Evolutionary conservation across 1,140 invertebrate species (phyloP).

Genomic region (Trichogramma pretiosum): DNA sequence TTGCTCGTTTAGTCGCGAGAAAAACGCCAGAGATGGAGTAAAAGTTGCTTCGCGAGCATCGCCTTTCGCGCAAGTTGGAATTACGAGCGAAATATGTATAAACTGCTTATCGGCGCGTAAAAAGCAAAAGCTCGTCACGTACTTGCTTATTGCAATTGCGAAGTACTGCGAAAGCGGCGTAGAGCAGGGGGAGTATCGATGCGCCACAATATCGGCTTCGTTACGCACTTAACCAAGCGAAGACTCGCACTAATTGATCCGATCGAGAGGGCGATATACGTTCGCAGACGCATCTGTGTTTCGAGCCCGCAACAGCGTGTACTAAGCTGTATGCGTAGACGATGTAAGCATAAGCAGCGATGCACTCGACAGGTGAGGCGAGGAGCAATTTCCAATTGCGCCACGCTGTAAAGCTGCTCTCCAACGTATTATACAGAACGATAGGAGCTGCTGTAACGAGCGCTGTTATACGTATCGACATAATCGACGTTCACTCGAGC

Average conservation of each 20-base stretch:
- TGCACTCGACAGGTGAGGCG: neutral
- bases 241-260: conserved; percentile 11
- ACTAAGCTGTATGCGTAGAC: neutral
- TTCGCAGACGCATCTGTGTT: neutral
- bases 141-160: neutral
- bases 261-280: neutral
- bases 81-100: neutral
- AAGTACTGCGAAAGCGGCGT: neutral
- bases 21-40: no score
- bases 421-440: no score
- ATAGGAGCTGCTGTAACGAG: no score
- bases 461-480: no score
- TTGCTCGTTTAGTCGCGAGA: no score
- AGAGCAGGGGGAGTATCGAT: neutral
- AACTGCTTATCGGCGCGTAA: neutral
- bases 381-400: neutral
- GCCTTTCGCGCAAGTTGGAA: neutral
- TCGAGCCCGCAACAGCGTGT: neutral
- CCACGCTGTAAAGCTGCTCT: conserved; percentile 11
- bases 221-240: no score
- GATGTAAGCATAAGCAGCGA: neutral
- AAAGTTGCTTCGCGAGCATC: no score
- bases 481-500: no score
- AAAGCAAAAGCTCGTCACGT: neutral
- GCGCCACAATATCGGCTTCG: neutral